Evolutionary conservation across 2,797 vertebrate genomes (phyloP).

Genomic region (Agapornis canus): DNA sequence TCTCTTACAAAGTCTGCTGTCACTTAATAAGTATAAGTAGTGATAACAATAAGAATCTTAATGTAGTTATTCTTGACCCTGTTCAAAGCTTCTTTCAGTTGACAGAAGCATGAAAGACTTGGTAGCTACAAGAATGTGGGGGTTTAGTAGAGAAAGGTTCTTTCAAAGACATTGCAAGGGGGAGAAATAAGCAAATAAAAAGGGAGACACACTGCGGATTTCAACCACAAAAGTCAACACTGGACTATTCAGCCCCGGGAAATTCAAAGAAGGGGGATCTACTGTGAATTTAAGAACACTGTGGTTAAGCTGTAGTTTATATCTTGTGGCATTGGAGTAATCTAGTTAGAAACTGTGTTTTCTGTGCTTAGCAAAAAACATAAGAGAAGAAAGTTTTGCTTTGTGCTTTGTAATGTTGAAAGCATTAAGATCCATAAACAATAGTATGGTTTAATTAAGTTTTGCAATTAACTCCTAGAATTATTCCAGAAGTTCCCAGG

Average conservation of each 20-base stretch:
- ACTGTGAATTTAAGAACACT: constrained; percentile 18
- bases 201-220: neutral
- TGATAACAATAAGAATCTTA: neutral
- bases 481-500: neutral
- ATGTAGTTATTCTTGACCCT: neutral
- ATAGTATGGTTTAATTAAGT: constrained; percentile 45
- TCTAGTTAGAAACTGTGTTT: neutral
- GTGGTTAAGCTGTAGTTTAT: neutral
- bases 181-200: neutral
- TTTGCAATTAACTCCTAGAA: constrained; percentile 23
- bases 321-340: constrained; percentile 2
- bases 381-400: neutral
- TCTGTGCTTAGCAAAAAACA: neutral
- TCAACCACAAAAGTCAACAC: neutral
- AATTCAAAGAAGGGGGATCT: neutral
- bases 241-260: neutral
- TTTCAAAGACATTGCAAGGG: neutral
- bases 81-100: neutral
- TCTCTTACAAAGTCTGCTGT: neutral
- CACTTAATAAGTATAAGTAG: neutral
- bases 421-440: constrained; percentile 11
- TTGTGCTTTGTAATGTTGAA: constrained; percentile 30
- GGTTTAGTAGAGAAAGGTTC: neutral
- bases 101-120: neutral
- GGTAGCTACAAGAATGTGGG: neutral